These are phyloP conservation scores for Drosophila triauraria DNA, from an alignment of 1,140 invertebrate species.

Conservation along the genomic window DNA sequence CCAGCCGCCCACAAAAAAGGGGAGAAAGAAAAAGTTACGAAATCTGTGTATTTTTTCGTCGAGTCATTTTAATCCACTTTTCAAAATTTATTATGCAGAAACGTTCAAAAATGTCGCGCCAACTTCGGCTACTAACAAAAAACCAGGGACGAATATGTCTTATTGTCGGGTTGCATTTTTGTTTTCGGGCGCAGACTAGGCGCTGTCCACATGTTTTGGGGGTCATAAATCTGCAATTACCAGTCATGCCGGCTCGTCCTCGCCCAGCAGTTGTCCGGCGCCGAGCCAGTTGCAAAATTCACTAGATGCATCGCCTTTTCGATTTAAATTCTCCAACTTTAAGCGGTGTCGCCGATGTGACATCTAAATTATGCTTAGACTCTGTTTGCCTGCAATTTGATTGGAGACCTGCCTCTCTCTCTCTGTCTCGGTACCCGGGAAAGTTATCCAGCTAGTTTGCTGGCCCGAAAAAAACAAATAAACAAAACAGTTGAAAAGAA, in stretches of 20 bases:
- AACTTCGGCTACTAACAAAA: slow-evolving; percentile 26
- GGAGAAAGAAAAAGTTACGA: slow-evolving; percentile 1
- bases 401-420: slow-evolving; percentile 39
- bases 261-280: slow-evolving; percentile 21
- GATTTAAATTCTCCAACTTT: slow-evolving; percentile 52
- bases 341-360: slow-evolving; percentile 51
- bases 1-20: slow-evolving; percentile 3
- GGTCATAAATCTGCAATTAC: slow-evolving; percentile 77
- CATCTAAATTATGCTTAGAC: slow-evolving; percentile 68
- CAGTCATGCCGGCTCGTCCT: slow-evolving; percentile 47
- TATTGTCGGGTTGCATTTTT: slow-evolving; percentile 10
- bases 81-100: slow-evolving; percentile 78
- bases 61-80: slow-evolving; percentile 73
- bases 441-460: slow-evolving; percentile 53
- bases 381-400: slow-evolving; percentile 64
- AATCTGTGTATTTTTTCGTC: slow-evolving; percentile 52
- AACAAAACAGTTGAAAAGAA: slow-evolving; percentile 50
- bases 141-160: slow-evolving; percentile 14
- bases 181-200: slow-evolving; percentile 30
- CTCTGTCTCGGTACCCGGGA: slow-evolving; percentile 5
- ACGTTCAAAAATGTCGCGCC: slow-evolving; percentile 57
- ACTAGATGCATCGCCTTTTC: slow-evolving; percentile 52
- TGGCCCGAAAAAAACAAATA: slow-evolving; percentile 60
- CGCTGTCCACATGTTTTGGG: slow-evolving; percentile 70
- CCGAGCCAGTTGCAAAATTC: slow-evolving; percentile 42